These are phyloP conservation scores for Limenitis camilla DNA, from an alignment of 2,888 invertebrate species.

Conservation along the genomic window DNA sequence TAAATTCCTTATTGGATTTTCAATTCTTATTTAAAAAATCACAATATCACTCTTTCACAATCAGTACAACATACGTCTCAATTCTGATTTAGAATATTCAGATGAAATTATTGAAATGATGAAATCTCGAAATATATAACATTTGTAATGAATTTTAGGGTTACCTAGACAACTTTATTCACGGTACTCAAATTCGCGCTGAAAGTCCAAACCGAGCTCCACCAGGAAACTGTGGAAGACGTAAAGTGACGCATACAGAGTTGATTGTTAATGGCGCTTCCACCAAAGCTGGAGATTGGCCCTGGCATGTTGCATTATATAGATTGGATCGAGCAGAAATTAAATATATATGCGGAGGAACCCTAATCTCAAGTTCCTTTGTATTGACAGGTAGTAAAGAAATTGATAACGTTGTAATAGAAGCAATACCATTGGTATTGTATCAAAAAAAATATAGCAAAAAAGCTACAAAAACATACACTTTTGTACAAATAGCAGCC, in stretches of 20 bases:
- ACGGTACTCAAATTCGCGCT: constrained; percentile 26
- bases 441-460: background rate
- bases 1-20: background rate
- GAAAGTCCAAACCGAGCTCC: constrained; percentile 22
- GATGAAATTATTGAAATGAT: too few species aligned
- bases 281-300: constrained; percentile 52
- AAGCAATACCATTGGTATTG: background rate
- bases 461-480: background rate
- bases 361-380: constrained; percentile 37
- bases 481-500: background rate
- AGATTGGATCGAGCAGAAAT: constrained; percentile 30
- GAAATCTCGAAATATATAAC: background rate
- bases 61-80: too few species aligned
- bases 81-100: too few species aligned
- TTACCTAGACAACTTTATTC: background rate
- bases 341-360: constrained; percentile 51
- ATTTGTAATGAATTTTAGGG: constrained; percentile 1
- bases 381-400: constrained; percentile 40
- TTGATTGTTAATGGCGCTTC: constrained; percentile 42
- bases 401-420: too few species aligned
- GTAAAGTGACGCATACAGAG: constrained; percentile 36
- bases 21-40: background rate
- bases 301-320: constrained; percentile 55
- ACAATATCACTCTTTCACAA: background rate
- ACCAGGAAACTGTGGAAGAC: constrained; percentile 37